Conservation (phyloP, 1,140 invertebrate genomes). For the Cataglyphis hispanica region DNA sequence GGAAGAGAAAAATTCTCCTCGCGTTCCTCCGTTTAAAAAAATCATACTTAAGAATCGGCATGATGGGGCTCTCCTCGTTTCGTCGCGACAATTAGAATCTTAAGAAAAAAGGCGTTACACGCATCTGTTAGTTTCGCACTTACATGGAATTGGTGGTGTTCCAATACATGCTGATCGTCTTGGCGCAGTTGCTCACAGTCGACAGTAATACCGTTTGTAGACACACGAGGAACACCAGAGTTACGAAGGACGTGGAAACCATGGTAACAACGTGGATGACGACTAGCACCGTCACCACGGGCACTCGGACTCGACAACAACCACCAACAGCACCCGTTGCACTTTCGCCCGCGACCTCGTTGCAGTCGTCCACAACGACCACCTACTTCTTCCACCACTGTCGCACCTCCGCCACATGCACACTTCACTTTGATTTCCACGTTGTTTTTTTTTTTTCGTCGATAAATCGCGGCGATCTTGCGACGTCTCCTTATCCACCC, state of each 20-base stretch:
- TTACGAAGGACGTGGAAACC: constrained; percentile 89
- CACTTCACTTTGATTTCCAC: constrained; percentile 67
- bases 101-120: not conserved
- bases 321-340: constrained; percentile 34
- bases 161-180: constrained; percentile 94
- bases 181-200: constrained; percentile 92
- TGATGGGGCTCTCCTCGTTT: not conserved
- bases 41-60: constrained; percentile 3
- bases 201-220: constrained; percentile 92
- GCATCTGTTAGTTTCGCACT: constrained; percentile 78
- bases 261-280: constrained; percentile 83
- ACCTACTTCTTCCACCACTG: constrained; percentile 77
- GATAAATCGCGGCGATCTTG: not conserved
- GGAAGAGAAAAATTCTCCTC: not conserved
- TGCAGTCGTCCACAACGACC: constrained; percentile 77
- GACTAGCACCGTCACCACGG: constrained; percentile 76
- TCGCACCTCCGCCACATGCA: constrained; percentile 82
- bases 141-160: constrained; percentile 94
- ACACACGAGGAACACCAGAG: constrained; percentile 91
- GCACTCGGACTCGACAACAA: constrained; percentile 74
- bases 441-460: not conserved
- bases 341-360: constrained; percentile 63
- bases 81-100: not conserved
- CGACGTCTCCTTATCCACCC: constrained; percentile 8
- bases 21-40: not conserved